A percentile compares a stretch with the other conserved stretches of the same genome.
Conservation (phyloP, 1,140 invertebrate genomes). For the Cydia fagiglandana region DNA sequence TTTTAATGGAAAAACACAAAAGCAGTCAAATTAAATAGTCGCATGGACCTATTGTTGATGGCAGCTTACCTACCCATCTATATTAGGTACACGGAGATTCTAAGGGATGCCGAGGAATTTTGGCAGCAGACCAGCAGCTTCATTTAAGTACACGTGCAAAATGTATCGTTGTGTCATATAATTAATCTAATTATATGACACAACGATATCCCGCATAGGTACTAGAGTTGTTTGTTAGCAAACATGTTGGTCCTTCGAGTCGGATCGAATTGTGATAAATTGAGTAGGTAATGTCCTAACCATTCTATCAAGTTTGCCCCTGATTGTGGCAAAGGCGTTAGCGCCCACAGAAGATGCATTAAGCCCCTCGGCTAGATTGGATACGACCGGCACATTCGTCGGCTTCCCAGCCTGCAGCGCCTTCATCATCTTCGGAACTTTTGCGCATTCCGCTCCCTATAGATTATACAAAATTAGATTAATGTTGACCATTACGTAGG, state of each 20-base stretch:
- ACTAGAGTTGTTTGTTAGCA: not conserved
- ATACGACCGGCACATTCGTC: conserved; percentile 49
- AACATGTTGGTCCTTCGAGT: not conserved
- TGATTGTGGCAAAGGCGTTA: conserved; percentile 67
- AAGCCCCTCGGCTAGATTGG: conserved; percentile 62
- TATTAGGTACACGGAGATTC: too few relatives aligned
- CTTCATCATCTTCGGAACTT: conserved; percentile 69
- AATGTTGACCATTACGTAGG: too few relatives aligned
- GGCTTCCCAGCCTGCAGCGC: conserved; percentile 62
- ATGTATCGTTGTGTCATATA: too few relatives aligned
- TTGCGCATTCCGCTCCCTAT: conserved; percentile 67
- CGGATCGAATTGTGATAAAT: not conserved
- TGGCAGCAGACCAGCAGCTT: too few relatives aligned
- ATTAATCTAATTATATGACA: too few relatives aligned
- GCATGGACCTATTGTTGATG: too few relatives aligned
- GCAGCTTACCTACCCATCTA: too few relatives aligned
- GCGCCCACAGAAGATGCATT: conserved; percentile 51
- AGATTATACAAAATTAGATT: too few relatives aligned
- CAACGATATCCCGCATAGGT: not conserved
- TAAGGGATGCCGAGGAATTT: too few relatives aligned
- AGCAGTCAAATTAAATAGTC: too few relatives aligned
- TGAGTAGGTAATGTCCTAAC: conserved; percentile 42
- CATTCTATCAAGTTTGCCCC: conserved; percentile 67
- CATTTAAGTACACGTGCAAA: not conserved
- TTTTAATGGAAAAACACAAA: too few relatives aligned